Evolutionary conservation across 2,113 vertebrate genomes (phyloP), one percentile per base, ranked within the genome.

Genomic region (Uria lomvia): DNA sequence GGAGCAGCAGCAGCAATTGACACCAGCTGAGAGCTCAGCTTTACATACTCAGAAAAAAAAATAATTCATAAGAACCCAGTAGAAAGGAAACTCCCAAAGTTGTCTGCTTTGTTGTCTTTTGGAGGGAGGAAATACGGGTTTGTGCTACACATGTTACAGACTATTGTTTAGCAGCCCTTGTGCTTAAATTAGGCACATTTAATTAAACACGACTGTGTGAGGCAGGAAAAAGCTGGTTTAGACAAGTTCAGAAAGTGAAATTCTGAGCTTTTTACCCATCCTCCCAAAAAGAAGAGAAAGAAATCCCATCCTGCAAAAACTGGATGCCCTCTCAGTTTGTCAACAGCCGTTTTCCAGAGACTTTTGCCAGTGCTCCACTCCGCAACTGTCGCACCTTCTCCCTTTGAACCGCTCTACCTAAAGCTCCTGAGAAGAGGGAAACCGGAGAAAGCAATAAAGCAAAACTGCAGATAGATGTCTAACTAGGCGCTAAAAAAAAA

Each of bases 171-270:
- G 96, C 95, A 62, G 94, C 77, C 94, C 94, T 96, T 97, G 95
- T 94, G 97, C 95, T 97, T 97, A 97, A 98, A 98, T 97, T 86
- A 97, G 96, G 92, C 96, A 63, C 92, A 96, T 97, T 97, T 96
- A 97, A 97, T 97, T 97, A 96, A 98, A 97, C 78, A 52, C 96
- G 96, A 96, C 97, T 94, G 96, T 94, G 92, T 47, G 36, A 96
- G 66, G 74, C 98, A 97, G 97, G 98, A 95, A 96, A 97, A 92
- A 98, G 97, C 98, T 97, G 97, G 98, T 97, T 98, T 96, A 60
- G 96, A 72, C 97, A 93, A 98, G 98, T 88, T 95, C 93, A 84
- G 87, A 94, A 96, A 97, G 95, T 65, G 92, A 96, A 97, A 96
- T 86, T 94, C 86, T n/a, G 88, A 90, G 97, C 86, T 83, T 97